Conservation (phyloP, 2,113 vertebrate species). For the Balaenoptera acutorostrata region DNA sequence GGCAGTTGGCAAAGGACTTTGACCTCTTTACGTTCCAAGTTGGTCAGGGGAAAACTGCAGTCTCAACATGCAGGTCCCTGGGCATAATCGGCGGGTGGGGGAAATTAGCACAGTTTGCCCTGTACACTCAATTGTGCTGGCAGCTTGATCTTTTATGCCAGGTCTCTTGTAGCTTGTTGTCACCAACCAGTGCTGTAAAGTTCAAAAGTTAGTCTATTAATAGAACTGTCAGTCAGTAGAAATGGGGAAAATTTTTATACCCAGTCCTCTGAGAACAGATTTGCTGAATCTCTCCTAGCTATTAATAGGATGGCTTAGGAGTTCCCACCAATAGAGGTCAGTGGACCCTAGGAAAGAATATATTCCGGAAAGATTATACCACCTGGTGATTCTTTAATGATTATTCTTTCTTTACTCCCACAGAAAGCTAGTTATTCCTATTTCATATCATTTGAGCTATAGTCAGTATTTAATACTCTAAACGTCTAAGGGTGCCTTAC, state of each 20-base stretch:
- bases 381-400: neutral
- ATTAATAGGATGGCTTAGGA: conserved; percentile 66
- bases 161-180: conserved; percentile 27
- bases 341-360: neutral
- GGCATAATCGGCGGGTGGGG: neutral
- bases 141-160: neutral
- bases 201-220: conserved; percentile 68
- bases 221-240: conserved; percentile 50
- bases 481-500: neutral
- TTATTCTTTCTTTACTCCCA: neutral
- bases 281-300: conserved; percentile 54
- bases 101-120: neutral
- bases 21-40: conserved; percentile 54
- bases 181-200: conserved; percentile 22
- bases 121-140: neutral
- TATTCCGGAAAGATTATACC: neutral
- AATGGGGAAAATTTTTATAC: conserved; percentile 45
- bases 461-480: neutral
- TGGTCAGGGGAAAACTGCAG: conserved; percentile 21
- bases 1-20: conserved; percentile 67
- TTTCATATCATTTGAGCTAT: neutral
- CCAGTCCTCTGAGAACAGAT: conserved; percentile 21
- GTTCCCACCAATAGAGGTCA: conserved; percentile 35
- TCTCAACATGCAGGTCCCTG: neutral
- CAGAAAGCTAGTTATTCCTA: neutral